phyloP scores from a whole-genome alignment of 1,140 invertebrate species.

The Samia ricini region DNA sequence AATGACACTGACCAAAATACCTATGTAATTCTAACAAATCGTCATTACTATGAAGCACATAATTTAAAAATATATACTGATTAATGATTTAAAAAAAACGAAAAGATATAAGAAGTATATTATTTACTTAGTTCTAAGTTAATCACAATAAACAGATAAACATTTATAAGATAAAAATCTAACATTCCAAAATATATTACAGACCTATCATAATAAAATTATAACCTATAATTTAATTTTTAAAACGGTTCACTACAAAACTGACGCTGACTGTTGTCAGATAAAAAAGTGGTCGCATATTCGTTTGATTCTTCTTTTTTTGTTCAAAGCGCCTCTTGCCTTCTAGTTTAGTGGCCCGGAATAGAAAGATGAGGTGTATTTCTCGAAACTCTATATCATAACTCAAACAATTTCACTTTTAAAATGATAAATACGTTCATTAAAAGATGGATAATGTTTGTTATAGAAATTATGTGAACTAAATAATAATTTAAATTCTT shows the following conservation, averaged over 20 bases:
- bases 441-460: slow-evolving; percentile 4
- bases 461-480: not conserved
- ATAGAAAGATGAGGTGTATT: slow-evolving; percentile 60
- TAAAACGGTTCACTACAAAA: slow-evolving; percentile 58
- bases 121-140: slow-evolving; percentile 6
- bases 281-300: slow-evolving; percentile 64
- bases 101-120: slow-evolving; percentile 16
- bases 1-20: too few species aligned
- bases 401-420: slow-evolving; percentile 30
- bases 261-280: slow-evolving; percentile 58
- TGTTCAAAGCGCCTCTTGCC: slow-evolving; percentile 43
- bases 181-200: slow-evolving; percentile 66
- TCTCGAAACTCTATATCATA: slow-evolving; percentile 54
- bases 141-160: slow-evolving; percentile 32
- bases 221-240: slow-evolving; percentile 77
- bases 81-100: slow-evolving; percentile 6
- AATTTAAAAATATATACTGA: not conserved
- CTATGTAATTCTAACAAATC: too few species aligned
- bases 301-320: slow-evolving; percentile 62
- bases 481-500: not conserved
- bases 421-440: slow-evolving; percentile 32
- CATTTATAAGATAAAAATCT: slow-evolving; percentile 49
- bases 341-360: slow-evolving; percentile 56
- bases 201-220: slow-evolving; percentile 74
- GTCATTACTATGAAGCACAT: too few species aligned